Conservation (phyloP, 2,797 vertebrate species). For the Molothrus ater region DNA sequence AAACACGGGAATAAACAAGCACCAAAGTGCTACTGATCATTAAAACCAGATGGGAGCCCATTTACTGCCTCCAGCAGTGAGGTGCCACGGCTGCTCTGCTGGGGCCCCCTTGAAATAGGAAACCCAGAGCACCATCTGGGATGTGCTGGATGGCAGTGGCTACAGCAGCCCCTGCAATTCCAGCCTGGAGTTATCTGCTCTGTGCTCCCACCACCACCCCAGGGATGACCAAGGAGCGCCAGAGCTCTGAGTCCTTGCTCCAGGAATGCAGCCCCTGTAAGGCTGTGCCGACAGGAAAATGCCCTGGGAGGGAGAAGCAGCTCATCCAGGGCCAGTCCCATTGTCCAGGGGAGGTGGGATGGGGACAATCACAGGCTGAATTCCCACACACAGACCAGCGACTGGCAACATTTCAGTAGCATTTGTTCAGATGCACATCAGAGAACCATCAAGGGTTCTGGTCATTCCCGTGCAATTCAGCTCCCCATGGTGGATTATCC, state of each 20-base stretch:
- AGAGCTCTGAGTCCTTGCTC: neutral
- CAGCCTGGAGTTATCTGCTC: neutral
- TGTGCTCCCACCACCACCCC: neutral
- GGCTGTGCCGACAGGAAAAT: neutral
- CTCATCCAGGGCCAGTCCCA: neutral
- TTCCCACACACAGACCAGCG: neutral
- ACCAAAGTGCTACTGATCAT: constrained; percentile 59
- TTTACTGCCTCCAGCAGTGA: constrained; percentile 47
- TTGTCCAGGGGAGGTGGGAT: neutral
- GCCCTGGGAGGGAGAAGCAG: neutral
- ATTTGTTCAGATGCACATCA: neutral
- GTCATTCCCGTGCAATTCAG: neutral
- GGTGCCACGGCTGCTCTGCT: neutral
- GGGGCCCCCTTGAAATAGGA: constrained; percentile 48
- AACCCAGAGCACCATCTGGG: neutral
- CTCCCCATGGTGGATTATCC: neutral
- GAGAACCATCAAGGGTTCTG: neutral
- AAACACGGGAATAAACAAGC: constrained; percentile 60
- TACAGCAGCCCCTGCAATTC: neutral
- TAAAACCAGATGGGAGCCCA: constrained; percentile 62
- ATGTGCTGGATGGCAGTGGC: neutral
- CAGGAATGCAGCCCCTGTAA: neutral
- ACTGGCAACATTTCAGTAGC: fast-evolving
- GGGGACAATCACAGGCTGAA: neutral
- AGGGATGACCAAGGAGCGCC: neutral